Conservation (phyloP, 1,140 invertebrate genomes). For the Brachionus paranguensis region DNA sequence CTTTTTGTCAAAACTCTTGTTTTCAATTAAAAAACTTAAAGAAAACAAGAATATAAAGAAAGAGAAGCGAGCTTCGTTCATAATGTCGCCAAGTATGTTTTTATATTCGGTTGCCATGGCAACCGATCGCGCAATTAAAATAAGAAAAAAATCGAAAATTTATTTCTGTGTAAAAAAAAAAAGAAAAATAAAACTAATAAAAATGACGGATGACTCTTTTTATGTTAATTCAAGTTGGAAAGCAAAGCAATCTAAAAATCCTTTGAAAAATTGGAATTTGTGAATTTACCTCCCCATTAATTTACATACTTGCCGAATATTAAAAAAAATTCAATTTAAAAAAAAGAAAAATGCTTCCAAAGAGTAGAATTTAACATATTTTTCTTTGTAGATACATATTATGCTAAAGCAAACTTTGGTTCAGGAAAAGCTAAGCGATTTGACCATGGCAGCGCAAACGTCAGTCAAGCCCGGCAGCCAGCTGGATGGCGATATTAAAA, state of each 20-base stretch:
- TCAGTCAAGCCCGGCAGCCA: not conserved
- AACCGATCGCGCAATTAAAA: slow-evolving; percentile 2
- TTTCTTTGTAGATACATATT: not conserved
- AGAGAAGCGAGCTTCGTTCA: not conserved
- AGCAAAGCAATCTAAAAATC: not conserved
- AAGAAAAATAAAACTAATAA: not conserved
- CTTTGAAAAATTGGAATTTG: not conserved
- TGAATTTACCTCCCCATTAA: not conserved
- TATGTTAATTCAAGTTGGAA: slow-evolving; percentile 29
- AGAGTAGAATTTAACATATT: not conserved
- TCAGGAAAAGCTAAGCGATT: slow-evolving; percentile 39
- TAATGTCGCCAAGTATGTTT: slow-evolving; percentile 27
- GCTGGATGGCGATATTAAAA: not conserved
- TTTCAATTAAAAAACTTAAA: not conserved
- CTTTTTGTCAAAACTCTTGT: not conserved
- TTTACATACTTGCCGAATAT: not conserved
- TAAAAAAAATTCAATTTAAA: not conserved
- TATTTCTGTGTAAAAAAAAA: not conserved
- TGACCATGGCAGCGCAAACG: slow-evolving; percentile 23
- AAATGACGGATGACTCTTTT: slow-evolving; percentile 31
- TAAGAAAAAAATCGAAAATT: slow-evolving; percentile 5
- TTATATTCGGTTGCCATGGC: not conserved
- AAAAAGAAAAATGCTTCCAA: not conserved
- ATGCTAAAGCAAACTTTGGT: slow-evolving; percentile 38
- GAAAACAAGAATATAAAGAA: not conserved